phyloP scores from a whole-genome alignment of 2,113 vertebrate genomes.

The Egretta garzetta region DNA sequence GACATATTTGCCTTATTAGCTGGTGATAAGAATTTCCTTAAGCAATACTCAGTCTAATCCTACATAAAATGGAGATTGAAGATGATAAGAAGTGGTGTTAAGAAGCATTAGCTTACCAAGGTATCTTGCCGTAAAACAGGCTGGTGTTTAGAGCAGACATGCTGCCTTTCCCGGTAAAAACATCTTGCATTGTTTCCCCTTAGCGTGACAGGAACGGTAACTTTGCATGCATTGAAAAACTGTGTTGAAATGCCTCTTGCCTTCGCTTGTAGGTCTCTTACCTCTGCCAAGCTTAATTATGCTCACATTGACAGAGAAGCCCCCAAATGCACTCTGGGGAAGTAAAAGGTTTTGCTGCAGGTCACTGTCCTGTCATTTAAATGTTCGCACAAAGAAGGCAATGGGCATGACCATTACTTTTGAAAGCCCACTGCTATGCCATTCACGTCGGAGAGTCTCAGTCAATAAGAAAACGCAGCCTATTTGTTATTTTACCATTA shows the following conservation, averaged over 20 bases:
- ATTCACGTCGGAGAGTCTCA: neutral
- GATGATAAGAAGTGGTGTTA: neutral
- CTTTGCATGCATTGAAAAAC: neutral
- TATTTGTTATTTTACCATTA: neutral
- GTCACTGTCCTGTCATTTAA: conserved; percentile 10
- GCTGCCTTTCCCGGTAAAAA: neutral
- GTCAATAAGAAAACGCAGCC: neutral
- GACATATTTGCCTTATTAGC: neutral
- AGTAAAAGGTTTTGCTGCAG: conserved; percentile 5
- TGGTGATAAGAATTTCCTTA: neutral
- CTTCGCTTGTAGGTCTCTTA: neutral
- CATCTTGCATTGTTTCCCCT: neutral
- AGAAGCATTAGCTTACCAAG: neutral
- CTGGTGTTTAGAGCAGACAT: neutral
- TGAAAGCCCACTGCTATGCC: neutral
- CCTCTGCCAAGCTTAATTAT: neutral
- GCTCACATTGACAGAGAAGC: neutral
- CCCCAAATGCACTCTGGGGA: neutral
- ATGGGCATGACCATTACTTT: neutral
- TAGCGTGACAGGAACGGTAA: neutral
- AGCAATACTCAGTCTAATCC: neutral
- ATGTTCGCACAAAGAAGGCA: neutral
- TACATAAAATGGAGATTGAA: neutral
- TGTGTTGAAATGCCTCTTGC: neutral
- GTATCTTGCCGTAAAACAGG: neutral